These are phyloP conservation scores for Actinopyga echinites DNA, from an alignment of 53 echinoderm and acorn worm genomes.

Conservation along the genomic window DNA sequence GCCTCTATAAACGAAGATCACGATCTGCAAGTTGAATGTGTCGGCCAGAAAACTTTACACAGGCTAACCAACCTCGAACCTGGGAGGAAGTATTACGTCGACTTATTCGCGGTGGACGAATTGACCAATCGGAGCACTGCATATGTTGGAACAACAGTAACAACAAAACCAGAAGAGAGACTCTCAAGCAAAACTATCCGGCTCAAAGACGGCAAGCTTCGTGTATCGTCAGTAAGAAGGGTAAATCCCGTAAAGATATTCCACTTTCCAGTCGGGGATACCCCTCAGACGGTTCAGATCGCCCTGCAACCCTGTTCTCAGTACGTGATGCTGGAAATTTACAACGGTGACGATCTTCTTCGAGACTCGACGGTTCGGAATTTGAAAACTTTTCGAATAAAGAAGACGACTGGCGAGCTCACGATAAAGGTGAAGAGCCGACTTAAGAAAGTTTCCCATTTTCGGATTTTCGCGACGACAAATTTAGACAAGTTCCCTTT, in stretches of 20 bases:
- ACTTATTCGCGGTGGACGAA: constrained; percentile 88
- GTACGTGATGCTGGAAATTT: constrained; percentile 72
- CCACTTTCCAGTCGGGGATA: constrained; percentile 72
- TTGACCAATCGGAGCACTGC: constrained; percentile 78
- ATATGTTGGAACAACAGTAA: constrained; percentile 71
- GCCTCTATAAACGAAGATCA: constrained; percentile 41
- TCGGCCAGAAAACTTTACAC: constrained; percentile 86
- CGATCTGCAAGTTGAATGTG: constrained; percentile 80
- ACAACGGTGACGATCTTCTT: constrained; percentile 67
- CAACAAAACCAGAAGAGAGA: constrained; percentile 59
- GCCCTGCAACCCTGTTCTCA: constrained; percentile 87
- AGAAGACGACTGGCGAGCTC: constrained; percentile 68
- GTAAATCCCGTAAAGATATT: constrained; percentile 77
- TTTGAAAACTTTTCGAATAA: constrained; percentile 79
- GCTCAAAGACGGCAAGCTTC: constrained; percentile 86
- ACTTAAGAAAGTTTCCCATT: constrained; percentile 66
- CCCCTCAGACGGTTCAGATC: constrained; percentile 62
- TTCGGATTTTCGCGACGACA: constrained; percentile 84
- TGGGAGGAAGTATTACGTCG: constrained; percentile 77
- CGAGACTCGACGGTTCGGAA: constrained; percentile 67
- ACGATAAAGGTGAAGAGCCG: constrained; percentile 67
- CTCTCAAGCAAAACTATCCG: constrained; percentile 55
- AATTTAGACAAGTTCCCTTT: constrained; percentile 91
- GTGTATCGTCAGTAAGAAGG: constrained; percentile 72
- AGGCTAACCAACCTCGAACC: constrained; percentile 86